Base-by-base conservation (phyloP, 2,888 invertebrate genomes). In the Ametastegia equiseti region DNA sequence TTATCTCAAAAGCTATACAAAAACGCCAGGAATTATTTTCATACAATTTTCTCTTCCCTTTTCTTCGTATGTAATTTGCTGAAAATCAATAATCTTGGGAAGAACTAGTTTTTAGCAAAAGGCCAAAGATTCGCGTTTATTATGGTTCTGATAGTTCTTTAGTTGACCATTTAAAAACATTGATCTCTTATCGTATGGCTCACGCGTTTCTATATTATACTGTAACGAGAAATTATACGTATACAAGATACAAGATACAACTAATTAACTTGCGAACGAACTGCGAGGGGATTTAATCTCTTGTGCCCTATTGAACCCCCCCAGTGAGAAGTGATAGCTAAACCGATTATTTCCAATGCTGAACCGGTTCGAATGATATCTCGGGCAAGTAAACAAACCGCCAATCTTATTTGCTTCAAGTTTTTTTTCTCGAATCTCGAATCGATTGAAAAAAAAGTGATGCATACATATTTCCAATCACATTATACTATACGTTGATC, bases 291-390 rank as follows among this genome's bases (percentile, higher is more conserved):
- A 80, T 82, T 84, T 87, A 87, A 89, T 88, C 88, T 82, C 75
- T 82, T 80, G 84, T 87, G 89, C 86, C 88, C 87, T 89, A 80
- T 88, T 89, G 88, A 89, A 88, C 89, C 88, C 88, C 84, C 85
- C 85, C 85, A 83, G 85, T 81, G 83, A 85, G 82, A 85, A 83
- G 82, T 82, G 90, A 90, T 90, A 90, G 83, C 81, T 79, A 84
- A 90, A 90, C 90, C 84, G 87, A 88, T 85, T 87, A 83, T 87
- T 89, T 89, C 90, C 88, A 86, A 87, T 84, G 82, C 75, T 81
- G 82, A 90, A 89, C 90, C 88, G 87, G 90, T 90, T 90, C 84
- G 50, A 73, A 33, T 71, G 88, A 90, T 88, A 89, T 81, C 78
- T 50, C 79, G 67, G 45, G 45, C 65, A 75, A 36, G 79, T 81